phyloP scores from a whole-genome alignment of 2,888 invertebrate genomes.

The Eristalinus aeneus region DNA sequence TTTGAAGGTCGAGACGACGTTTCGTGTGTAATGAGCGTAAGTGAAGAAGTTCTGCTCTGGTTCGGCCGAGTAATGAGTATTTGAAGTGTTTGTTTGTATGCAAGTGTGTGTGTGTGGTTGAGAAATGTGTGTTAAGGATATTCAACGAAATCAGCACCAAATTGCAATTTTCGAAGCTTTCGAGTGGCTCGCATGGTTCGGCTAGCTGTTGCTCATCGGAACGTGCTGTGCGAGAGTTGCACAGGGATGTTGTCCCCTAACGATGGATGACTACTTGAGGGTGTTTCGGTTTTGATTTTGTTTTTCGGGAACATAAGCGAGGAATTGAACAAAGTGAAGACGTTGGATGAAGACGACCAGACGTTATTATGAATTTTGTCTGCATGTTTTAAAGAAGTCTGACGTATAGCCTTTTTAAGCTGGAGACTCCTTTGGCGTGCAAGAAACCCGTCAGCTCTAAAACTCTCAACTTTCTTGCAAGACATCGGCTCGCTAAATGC shows the following conservation, averaged over 20 bases:
- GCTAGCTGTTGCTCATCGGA: neutral
- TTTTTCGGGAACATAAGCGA: too few relatives aligned
- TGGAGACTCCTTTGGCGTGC: too few relatives aligned
- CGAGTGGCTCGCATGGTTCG: neutral
- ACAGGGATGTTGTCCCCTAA: neutral
- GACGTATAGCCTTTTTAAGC: too few relatives aligned
- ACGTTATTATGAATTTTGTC: too few relatives aligned
- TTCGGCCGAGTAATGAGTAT: constrained; percentile 54
- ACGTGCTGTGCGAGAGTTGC: neutral
- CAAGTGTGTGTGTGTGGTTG: neutral
- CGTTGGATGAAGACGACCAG: too few relatives aligned
- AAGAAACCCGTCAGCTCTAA: too few relatives aligned
- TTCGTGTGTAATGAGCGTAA: constrained; percentile 39
- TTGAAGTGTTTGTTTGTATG: constrained; percentile 12
- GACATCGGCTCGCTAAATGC: too few relatives aligned
- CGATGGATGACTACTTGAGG: too few relatives aligned
- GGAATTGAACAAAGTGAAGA: too few relatives aligned
- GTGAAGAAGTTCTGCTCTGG: constrained; percentile 56
- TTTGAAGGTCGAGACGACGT: constrained; percentile 51
- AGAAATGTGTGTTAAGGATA: neutral
- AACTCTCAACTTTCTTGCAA: too few relatives aligned
- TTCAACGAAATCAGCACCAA: constrained; percentile 1
- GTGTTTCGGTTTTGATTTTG: too few relatives aligned
- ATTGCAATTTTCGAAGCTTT: constrained; percentile 10
- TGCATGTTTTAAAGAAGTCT: too few relatives aligned